Percentiles rank a stretch among this genome's conserved stretches.
Evolutionary conservation across 2,888 invertebrate species (phyloP).

Genomic region (Noctua comes): DNA sequence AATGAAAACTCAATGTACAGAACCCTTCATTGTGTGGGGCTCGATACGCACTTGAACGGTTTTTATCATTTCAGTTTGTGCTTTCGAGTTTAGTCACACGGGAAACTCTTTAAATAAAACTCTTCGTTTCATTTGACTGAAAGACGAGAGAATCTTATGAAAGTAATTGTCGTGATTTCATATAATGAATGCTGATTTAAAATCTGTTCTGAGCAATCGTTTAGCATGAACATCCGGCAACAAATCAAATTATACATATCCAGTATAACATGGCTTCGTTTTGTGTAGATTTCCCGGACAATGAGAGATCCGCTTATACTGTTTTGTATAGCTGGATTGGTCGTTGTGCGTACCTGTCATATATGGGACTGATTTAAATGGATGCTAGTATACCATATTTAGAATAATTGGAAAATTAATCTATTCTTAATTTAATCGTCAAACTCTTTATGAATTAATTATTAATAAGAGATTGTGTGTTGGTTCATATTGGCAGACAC

Average conservation of each 20-base stretch:
- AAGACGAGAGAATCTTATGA: neutral
- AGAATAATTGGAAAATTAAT: neutral
- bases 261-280: too few species aligned
- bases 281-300: neutral
- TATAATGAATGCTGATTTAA: neutral
- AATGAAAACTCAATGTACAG: neutral
- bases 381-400: neutral
- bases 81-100: neutral
- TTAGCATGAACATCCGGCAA: neutral
- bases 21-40: neutral
- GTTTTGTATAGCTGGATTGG: neutral
- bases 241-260: too few species aligned
- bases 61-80: neutral
- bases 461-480: too few species aligned
- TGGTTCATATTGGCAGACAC: too few species aligned
- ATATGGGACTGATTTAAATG: neutral
- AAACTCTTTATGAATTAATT: too few species aligned
- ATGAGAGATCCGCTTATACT: neutral
- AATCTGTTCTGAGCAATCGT: neutral
- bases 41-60: neutral
- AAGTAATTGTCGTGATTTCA: neutral
- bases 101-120: neutral
- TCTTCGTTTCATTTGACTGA: neutral
- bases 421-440: too few species aligned
- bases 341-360: neutral